Conservation (phyloP, 2,797 vertebrate species). For the Phylloscopus collybita region DNA sequence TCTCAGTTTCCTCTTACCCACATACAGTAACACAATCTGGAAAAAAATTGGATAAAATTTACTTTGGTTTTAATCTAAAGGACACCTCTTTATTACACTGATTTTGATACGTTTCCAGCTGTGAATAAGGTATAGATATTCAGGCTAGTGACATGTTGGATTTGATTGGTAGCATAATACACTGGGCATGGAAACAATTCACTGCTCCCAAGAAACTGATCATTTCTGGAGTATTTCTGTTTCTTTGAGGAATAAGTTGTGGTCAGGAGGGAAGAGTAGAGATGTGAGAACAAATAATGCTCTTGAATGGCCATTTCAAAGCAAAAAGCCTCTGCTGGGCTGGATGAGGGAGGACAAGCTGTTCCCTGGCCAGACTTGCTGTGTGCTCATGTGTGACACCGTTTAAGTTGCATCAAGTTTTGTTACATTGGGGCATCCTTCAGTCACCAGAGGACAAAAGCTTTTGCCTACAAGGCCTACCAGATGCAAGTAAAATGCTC, state of each 20-base stretch:
- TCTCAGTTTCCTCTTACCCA: not conserved
- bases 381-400: not conserved
- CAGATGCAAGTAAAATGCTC: not conserved
- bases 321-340: not conserved
- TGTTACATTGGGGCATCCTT: not conserved
- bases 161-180: conserved; percentile 31
- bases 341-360: not conserved
- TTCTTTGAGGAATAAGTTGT: not conserved
- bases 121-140: not conserved
- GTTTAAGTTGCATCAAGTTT: not conserved
- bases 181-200: conserved; percentile 7
- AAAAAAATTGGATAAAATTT: not conserved
- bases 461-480: not conserved
- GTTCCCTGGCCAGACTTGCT: not conserved
- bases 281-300: not conserved
- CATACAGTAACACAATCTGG: not conserved
- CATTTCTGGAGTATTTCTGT: not conserved
- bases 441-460: not conserved
- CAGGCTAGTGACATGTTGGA: not conserved
- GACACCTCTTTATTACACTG: not conserved
- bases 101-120: not conserved
- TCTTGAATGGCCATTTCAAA: not conserved
- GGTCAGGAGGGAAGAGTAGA: not conserved
- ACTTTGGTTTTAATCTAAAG: not conserved
- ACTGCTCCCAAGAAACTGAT: not conserved